phyloP scores from a whole-genome alignment of 2,888 invertebrate species.

The Stenodera caucasica region DNA sequence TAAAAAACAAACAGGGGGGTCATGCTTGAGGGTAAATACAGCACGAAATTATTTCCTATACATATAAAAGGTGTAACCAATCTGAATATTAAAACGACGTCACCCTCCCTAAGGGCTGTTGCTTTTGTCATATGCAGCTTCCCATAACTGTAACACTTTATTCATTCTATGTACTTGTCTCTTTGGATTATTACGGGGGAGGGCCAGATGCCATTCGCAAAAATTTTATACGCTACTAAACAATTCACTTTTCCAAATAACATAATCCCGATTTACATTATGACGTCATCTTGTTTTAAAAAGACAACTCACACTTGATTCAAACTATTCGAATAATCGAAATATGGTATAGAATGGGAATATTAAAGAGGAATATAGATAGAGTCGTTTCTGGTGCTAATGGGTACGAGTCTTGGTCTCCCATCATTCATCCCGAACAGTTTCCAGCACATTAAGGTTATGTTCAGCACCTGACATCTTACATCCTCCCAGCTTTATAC shows the following conservation, averaged over 20 bases:
- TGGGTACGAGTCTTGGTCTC: neutral
- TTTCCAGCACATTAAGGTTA: constrained; percentile 43
- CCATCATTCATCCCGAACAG: constrained; percentile 1
- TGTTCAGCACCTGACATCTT: constrained; percentile 47
- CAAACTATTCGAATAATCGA: too few species aligned
- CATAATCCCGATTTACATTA: constrained; percentile 23
- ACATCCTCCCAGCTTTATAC: constrained; percentile 51
- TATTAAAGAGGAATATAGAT: neutral
- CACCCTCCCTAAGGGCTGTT: constrained; percentile 30
- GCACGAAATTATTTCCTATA: constrained; percentile 56
- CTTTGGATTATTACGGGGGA: constrained; percentile 53
- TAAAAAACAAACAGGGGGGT: constrained; percentile 56
- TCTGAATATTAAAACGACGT: constrained; percentile 56
- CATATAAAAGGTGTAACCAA: constrained; percentile 58
- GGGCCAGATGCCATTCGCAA: constrained; percentile 49
- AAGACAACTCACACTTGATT: too few species aligned
- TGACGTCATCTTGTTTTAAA: constrained; percentile 20
- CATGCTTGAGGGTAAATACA: constrained; percentile 50
- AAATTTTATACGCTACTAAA: constrained; percentile 4
- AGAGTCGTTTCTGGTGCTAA: constrained; percentile 2
- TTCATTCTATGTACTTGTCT: constrained; percentile 50
- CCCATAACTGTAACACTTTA: constrained; percentile 55
- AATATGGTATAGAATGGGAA: neutral
- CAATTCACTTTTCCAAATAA: neutral
- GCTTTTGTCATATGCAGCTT: constrained; percentile 54